These are phyloP conservation scores for Scartelaos histophorus DNA, from an alignment of 2,113 vertebrate species.

Conservation along the genomic window DNA sequence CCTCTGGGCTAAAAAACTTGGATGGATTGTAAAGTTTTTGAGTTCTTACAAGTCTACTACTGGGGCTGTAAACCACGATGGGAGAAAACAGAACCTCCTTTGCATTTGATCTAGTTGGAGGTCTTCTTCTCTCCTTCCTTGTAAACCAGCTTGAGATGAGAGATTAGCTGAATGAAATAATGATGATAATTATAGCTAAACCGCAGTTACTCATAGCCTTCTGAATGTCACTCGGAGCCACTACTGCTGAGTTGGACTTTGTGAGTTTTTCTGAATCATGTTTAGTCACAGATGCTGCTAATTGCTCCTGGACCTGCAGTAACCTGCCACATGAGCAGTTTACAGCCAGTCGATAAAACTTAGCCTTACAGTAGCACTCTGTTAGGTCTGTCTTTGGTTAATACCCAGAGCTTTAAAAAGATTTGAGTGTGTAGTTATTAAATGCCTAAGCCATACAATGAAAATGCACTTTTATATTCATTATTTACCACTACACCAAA, in stretches of 20 bases:
- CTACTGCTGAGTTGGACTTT: neutral
- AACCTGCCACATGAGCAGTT: constrained; percentile 8
- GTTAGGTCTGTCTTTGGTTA: neutral
- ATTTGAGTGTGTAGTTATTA: neutral
- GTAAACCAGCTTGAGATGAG: neutral
- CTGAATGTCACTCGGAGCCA: neutral
- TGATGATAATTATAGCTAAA: neutral
- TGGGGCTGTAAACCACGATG: neutral
- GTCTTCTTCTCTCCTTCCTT: neutral
- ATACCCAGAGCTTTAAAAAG: neutral
- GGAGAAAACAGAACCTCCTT: neutral
- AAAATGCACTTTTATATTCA: neutral
- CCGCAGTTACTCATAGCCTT: neutral
- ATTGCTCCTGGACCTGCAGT: constrained; percentile 1
- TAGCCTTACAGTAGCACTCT: neutral
- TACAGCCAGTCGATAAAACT: neutral
- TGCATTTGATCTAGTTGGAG: constrained; percentile 1
- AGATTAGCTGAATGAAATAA: constrained; percentile 1
- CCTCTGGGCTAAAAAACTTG: neutral
- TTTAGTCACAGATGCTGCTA: constrained; percentile 9
- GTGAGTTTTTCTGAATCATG: constrained; percentile 6
- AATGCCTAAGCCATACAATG: neutral
- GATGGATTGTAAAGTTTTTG: neutral
- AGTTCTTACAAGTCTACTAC: neutral
- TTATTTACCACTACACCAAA: too few relatives aligned